These are phyloP conservation scores for Abramis brama DNA, from an alignment of 2,113 vertebrate genomes.

Conservation along the genomic window DNA sequence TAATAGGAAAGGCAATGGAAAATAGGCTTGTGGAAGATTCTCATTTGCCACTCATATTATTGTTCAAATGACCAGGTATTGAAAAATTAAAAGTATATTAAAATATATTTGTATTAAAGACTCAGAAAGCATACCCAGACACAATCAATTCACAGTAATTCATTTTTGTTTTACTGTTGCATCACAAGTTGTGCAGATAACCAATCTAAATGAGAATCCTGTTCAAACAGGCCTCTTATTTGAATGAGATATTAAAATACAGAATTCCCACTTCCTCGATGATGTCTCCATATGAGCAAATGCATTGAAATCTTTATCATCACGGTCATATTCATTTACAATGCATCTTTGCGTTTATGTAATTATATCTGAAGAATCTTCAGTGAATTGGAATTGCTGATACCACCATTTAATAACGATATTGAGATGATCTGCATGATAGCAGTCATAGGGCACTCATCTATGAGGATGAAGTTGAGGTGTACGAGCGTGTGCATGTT, in stretches of 20 bases:
- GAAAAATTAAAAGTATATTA: background rate
- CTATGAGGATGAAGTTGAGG: slow-evolving; percentile 26
- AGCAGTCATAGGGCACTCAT: slow-evolving; percentile 17
- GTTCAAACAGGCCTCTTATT: background rate
- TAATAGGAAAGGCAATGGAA: background rate
- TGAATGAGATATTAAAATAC: background rate
- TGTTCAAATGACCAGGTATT: background rate
- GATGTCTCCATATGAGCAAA: background rate
- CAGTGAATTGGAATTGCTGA: slow-evolving; percentile 23
- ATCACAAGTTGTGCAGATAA: background rate
- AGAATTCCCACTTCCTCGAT: background rate
- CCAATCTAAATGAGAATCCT: background rate
- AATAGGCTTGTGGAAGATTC: background rate
- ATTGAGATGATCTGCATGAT: slow-evolving; percentile 34
- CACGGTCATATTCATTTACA: background rate
- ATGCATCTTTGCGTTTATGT: background rate
- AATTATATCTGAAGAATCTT: slow-evolving; percentile 16
- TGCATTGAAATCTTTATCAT: slow-evolving; percentile 9
- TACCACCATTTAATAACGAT: slow-evolving; percentile 25
- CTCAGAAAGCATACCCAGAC: background rate
- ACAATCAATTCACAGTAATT: background rate
- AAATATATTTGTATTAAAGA: background rate
- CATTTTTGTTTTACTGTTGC: background rate
- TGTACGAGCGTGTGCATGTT: background rate
- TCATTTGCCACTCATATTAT: background rate